Conservation (phyloP, 2,888 invertebrate species). For the Thalpophila matura region DNA sequence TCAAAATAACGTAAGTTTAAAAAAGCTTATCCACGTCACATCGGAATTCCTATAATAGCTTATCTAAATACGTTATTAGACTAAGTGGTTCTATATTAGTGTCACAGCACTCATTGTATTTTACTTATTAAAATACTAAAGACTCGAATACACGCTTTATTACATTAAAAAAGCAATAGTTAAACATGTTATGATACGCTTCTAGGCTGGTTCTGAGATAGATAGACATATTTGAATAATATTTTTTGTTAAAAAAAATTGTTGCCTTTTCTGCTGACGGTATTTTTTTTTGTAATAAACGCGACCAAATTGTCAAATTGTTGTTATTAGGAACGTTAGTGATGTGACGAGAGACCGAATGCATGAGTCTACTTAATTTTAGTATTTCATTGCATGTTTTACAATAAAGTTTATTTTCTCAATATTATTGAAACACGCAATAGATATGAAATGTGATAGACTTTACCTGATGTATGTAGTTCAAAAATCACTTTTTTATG, state of each 20-base stretch:
- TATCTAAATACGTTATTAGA: constrained; percentile 13
- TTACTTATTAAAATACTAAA: constrained; percentile 11
- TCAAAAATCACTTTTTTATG: constrained; percentile 22
- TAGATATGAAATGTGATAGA: constrained; percentile 32
- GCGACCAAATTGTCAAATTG: constrained; percentile 57
- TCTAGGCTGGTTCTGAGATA: constrained; percentile 45
- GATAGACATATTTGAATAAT: constrained; percentile 8
- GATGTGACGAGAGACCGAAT: constrained; percentile 61
- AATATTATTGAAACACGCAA: constrained; percentile 24
- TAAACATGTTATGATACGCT: constrained; percentile 31
- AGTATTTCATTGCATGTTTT: constrained; percentile 26
- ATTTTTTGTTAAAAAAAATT: constrained; percentile 19
- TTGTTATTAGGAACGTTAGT: constrained; percentile 42
- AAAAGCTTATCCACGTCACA: neutral
- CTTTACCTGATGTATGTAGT: neutral
- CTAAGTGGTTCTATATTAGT: constrained; percentile 34
- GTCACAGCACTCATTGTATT: constrained; percentile 31
- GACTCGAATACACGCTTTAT: constrained; percentile 56
- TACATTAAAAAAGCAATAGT: constrained; percentile 32
- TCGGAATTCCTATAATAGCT: neutral
- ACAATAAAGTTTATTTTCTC: constrained; percentile 13
- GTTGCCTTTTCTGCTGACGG: constrained; percentile 60
- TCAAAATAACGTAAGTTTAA: neutral
- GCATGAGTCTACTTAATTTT: constrained; percentile 45
- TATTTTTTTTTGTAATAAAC: constrained; percentile 48